Conservation (phyloP, 1,140 invertebrate species). For the Cepaea nemoralis region DNA sequence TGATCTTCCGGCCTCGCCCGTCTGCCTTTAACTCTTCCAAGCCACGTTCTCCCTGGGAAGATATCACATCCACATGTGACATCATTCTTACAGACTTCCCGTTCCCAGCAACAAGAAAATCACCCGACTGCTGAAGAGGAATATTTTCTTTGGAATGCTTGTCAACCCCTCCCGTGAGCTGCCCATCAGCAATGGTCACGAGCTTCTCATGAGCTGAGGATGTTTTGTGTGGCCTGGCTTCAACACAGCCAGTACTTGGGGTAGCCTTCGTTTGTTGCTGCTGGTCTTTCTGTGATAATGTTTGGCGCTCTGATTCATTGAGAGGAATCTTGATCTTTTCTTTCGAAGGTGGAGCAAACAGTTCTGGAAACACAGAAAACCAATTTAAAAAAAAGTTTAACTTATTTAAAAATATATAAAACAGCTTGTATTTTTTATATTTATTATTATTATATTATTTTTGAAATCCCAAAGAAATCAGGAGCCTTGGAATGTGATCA, state of each 20-base stretch:
- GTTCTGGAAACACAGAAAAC: slow-evolving; percentile 6
- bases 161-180: neutral
- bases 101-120: neutral
- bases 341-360: slow-evolving; percentile 14
- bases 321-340: slow-evolving; percentile 15
- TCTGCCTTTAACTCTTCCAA: neutral
- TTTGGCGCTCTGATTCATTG: neutral
- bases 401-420: too few relatives aligned
- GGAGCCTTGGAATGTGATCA: too few relatives aligned
- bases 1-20: neutral
- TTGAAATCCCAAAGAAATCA: too few relatives aligned
- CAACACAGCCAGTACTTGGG: neutral
- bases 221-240: neutral
- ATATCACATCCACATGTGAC: neutral
- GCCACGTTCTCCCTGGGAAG: neutral
- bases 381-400: too few relatives aligned
- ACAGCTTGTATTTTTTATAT: too few relatives aligned
- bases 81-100: slow-evolving; percentile 15
- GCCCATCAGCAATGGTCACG: neutral
- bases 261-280: neutral
- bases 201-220: neutral
- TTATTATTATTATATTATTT: too few relatives aligned
- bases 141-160: neutral
- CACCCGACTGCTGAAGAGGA: neutral
- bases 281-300: neutral